Evolutionary conservation across 2,113 vertebrate species (phyloP), one percentile per base, ranked within the genome.

Genomic region (Octodon degus): DNA sequence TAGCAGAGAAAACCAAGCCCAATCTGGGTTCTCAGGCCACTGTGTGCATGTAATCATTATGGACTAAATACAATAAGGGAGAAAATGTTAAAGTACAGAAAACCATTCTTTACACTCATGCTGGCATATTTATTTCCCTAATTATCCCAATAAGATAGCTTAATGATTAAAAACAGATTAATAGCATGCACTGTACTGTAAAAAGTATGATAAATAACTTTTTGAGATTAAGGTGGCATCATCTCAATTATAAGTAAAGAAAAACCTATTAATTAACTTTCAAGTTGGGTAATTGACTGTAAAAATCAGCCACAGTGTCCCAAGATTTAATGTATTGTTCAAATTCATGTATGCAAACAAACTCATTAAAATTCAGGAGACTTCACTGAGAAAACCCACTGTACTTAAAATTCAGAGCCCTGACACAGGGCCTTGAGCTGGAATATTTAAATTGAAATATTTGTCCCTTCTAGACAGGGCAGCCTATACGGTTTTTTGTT

Each of bases 341-440:
- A 84, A 96, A 98, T 95, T 94, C 94, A 96, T 97, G 96, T 93
- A 97, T 96, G 96, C 96, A 97, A 98, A 97, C 95, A n/a, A 94
- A 97, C 88, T 97, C 96, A 96, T 97, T 97, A 97, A 96, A 97
- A 97, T 97, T 97, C 92, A 96, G 85, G 63, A 92, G 89, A 81
- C 76, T 93, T 96, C 89, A 93, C 91, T 97, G 70, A 93, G 96
- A 98, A 97, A 96, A 50, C 90, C 96, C 94, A 32, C 92, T 94
- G 70, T 19, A 90, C 85, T 97, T 95, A 94, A 97, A 97, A 97
- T 96, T 93, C 94, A 89, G 63, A 86, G 22, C 76, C 67, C 93
- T 55, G 91, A 84, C 81, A 93, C 65, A 97, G 82, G 63, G 72
- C 89, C 95, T 1, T 63, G 72, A 94, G 17, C 74, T 90, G 19